Base-by-base conservation (phyloP, 2,888 invertebrate genomes). In the Acrobasis consociella region DNA sequence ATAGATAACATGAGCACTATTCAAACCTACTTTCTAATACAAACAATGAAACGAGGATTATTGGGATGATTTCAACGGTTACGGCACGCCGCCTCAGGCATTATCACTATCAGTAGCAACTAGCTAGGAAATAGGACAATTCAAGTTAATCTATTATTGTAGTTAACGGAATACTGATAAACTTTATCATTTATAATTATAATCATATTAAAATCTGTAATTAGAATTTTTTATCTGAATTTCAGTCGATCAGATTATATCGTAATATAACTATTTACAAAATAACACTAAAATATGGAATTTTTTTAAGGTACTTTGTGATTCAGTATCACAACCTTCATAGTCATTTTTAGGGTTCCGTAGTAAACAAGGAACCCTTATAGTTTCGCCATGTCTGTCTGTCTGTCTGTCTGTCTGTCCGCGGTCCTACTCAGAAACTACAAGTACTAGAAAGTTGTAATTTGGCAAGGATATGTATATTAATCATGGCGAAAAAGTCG, bases 1-100 rank as follows among this genome's bases (percentile, higher is more conserved):
- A 66, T 63, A 62, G 62, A 63, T 62, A 62, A 66, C 56, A 62
- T 49, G 17, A 62, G 58, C 42, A 58, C 55, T 62, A 58, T 59
- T 67, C 51, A 60, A 60, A 52, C 60, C 60, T 52, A 22, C 60
- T 51, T 50, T 49, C 58, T 58, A 62, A 60, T 50, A 60, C 60
- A 60, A 60, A 60, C 60, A 60, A 60, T 51, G 51, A n/a, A 51
- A 51, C 9, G 60, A 42, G 39, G 51, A 60, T 60, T 52, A 60
- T 51, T 60, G 51, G 39, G 17, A 7, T 55, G 53, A 53, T 17
- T 52, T 63, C 53, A 58, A 42, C 22, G 10, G 31, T 42, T 15
- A 22, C 42, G 42, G 42, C 56, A 42, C 46, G 53, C 15, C 53
- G 53, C 53, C 15, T 53, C 37, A 38, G 17, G 17, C 42, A 46